Base-by-base conservation (phyloP, 2,797 vertebrate species). In the Cyclopterus lumpus region DNA sequence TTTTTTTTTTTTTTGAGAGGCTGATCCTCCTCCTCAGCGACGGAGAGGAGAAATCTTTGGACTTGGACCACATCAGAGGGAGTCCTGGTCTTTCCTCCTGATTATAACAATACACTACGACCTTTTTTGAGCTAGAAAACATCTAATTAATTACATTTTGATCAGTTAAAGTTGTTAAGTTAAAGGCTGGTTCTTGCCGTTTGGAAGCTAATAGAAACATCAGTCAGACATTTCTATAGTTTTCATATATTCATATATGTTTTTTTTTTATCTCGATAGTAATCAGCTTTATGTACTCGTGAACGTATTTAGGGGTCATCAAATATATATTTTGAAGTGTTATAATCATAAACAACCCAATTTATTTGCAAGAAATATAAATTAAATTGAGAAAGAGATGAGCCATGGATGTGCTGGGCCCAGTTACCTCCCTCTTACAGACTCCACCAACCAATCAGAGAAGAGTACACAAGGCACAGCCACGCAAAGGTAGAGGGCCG, bases 21-120 rank as follows among this genome's bases (percentile, higher is more conserved):
- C 74, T 80, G 76, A 80, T 78, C 85, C 71, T 69, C 36, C 72
- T 83, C 57, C 62, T 84, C 62, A 3, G 28, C 1, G 38, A 67
- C 24, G 64, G 32, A 4, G 22, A 55, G 54, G n/a, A 18, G 15
- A 34, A 69, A 77, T 63, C 15, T 77, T 8, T 42, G 66, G 46
- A 38, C 42, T 11, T 12, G 26, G 51, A 63, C 8, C 18, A n/a
- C 51, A 38, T 60, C 28, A 12, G 49, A 51, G 34, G 58, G 51
- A 22, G 5, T 59, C 38, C 0, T 36, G 26, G 18, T 32, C 22
- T 0, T 20, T 36, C 8, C 38, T 26, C 11, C 2, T 15, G 12
- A 11, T 58, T 32, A 7, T n/a, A 26, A 42, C 14, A 51, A 20
- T 14, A 6, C 2, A 10, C 14, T 11, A 12, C 0, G 6, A 10